A percentile compares a stretch with the other conserved stretches of the same genome.
Evolutionary conservation across 2,113 vertebrate genomes (phyloP).

Genomic region (Datnioides undecimradiatus): DNA sequence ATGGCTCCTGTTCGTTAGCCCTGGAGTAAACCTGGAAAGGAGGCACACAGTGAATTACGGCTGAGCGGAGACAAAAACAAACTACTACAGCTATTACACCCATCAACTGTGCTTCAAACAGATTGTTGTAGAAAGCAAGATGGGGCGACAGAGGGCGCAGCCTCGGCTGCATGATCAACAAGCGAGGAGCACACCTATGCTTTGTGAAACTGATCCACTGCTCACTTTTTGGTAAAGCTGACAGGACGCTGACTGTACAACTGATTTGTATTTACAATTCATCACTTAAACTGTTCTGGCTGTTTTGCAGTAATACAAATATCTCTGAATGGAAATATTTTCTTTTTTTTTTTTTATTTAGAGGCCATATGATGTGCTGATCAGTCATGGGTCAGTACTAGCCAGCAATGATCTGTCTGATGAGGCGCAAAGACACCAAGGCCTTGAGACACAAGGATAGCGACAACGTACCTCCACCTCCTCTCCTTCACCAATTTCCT

Average conservation of each 20-base stretch:
- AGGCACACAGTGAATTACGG: not conserved
- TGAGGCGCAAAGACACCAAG: not conserved
- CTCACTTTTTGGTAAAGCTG: not conserved
- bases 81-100: not conserved
- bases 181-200: not conserved
- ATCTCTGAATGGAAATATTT: not conserved
- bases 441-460: not conserved
- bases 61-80: not conserved
- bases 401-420: not conserved
- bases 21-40: conserved; percentile 90
- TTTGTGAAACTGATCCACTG: not conserved
- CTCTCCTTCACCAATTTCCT: conserved; percentile 92
- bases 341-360: not conserved
- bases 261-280: not conserved
- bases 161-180: not conserved
- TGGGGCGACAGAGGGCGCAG: not conserved
- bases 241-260: not conserved
- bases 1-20: conserved; percentile 93
- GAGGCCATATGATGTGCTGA: not conserved
- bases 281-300: not conserved
- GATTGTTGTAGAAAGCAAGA: not conserved
- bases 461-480: conserved; percentile 89
- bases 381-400: not conserved
- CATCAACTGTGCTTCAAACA: not conserved
- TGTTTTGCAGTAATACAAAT: not conserved